Conservation (phyloP, 2,888 invertebrate species). For the Rhynchonema sp. region DNA sequence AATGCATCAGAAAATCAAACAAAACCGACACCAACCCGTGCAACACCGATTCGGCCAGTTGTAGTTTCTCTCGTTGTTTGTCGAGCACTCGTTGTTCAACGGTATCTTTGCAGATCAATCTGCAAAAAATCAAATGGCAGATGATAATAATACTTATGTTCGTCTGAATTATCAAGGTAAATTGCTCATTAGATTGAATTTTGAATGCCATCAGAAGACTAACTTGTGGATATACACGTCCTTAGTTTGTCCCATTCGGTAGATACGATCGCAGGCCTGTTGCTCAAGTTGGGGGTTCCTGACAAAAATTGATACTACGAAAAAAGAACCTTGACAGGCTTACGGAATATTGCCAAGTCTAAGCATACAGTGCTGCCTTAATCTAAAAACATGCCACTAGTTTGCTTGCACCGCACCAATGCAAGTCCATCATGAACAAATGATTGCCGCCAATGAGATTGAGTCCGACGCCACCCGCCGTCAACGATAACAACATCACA, state of each 20-base stretch:
- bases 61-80: slow-evolving; percentile 58
- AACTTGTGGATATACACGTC: slow-evolving; percentile 62
- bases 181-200: slow-evolving; percentile 4
- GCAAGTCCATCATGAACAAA: slow-evolving; percentile 66
- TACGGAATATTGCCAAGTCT: too few relatives aligned
- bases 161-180: background rate
- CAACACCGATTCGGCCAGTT: slow-evolving; percentile 40
- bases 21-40: slow-evolving; percentile 20
- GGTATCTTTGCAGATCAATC: slow-evolving; percentile 61
- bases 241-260: slow-evolving; percentile 66
- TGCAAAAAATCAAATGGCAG: slow-evolving; percentile 9
- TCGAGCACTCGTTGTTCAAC: slow-evolving; percentile 65
- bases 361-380: too few relatives aligned
- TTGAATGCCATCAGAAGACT: slow-evolving; percentile 15
- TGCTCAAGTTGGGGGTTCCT: slow-evolving; percentile 77
- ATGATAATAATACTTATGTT: too few relatives aligned
- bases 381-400: background rate
- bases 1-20: too few relatives aligned
- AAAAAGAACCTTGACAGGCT: background rate
- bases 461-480: slow-evolving; percentile 81
- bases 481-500: slow-evolving; percentile 58
- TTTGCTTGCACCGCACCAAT: slow-evolving; percentile 55
- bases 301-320: background rate
- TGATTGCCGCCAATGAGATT: slow-evolving; percentile 82
- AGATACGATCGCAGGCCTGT: slow-evolving; percentile 82